A percentile compares a stretch with the other conserved stretches of the same genome.
phyloP scores from a whole-genome alignment of 2,797 vertebrate species.

The Cynodonichthys magdalenae region DNA sequence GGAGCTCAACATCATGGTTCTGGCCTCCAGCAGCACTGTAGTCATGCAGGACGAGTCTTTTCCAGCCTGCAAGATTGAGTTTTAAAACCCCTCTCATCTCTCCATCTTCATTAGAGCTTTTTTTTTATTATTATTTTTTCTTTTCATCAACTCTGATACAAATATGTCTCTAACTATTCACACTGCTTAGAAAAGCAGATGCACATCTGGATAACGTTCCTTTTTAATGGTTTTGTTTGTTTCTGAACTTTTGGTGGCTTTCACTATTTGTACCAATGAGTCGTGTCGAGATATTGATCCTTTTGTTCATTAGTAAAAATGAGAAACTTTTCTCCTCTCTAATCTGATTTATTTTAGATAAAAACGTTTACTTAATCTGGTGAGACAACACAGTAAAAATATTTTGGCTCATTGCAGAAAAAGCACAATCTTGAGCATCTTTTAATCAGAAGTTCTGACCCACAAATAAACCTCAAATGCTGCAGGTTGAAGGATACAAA shows the following conservation, averaged over 20 bases:
- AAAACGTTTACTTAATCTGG: not conserved
- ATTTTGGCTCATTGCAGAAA: not conserved
- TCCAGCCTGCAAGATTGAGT: slow-evolving; percentile 99
- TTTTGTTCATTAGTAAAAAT: slow-evolving; percentile 9
- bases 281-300: slow-evolving; percentile 33
- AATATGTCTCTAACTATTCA: slow-evolving; percentile 25
- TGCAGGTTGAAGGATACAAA: not conserved
- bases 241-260: slow-evolving; percentile 43
- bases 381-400: not conserved
- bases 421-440: slow-evolving; percentile 58
- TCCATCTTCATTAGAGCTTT: slow-evolving; percentile 34
- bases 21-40: slow-evolving; percentile 99
- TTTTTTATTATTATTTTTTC: slow-evolving; percentile 42
- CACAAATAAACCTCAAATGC: not conserved
- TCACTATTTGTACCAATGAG: slow-evolving; percentile 43
- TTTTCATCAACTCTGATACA: slow-evolving; percentile 45
- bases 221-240: slow-evolving; percentile 51
- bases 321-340: slow-evolving; percentile 12
- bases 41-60: slow-evolving; percentile 99
- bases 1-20: slow-evolving; percentile 96
- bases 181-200: slow-evolving; percentile 18
- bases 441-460: slow-evolving; percentile 4
- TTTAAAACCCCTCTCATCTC: slow-evolving; percentile 77
- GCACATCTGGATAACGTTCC: slow-evolving; percentile 36
- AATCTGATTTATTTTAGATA: not conserved